These are phyloP conservation scores for Meteorus cinctellus DNA, from an alignment of 2,888 invertebrate genomes.

Conservation along the genomic window DNA sequence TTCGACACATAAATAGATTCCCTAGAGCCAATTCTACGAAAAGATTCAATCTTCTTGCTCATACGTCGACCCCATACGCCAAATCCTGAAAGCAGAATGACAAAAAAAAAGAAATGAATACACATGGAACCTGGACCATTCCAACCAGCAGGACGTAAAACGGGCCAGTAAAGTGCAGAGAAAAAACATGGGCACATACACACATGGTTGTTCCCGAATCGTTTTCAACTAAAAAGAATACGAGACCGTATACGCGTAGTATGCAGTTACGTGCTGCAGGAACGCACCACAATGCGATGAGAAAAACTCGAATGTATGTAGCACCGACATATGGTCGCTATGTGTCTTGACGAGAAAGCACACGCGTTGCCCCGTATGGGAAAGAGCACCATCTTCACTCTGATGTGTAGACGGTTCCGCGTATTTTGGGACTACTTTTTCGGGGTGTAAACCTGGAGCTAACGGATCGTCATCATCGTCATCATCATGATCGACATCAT, in stretches of 20 bases:
- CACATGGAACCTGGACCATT: conserved; percentile 11
- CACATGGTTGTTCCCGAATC: neutral
- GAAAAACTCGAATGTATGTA: conserved; percentile 1
- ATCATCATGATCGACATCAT: conserved; percentile 12
- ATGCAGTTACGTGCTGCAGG: conserved; percentile 20
- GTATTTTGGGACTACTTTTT: conserved; percentile 68
- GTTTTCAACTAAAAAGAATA: conserved; percentile 18
- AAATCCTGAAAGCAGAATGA: conserved; percentile 54
- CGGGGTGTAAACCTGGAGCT: conserved; percentile 49
- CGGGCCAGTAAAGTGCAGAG: neutral
- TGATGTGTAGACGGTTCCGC: conserved; percentile 56
- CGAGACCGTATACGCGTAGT: conserved; percentile 24
- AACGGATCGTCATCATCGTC: conserved; percentile 1
- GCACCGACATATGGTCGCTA: conserved; percentile 19
- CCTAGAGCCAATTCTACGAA: conserved; percentile 80
- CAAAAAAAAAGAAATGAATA: conserved; percentile 14
- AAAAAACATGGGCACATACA: neutral
- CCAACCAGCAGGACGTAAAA: conserved; percentile 4
- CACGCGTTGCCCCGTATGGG: conserved; percentile 15
- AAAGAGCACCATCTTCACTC: conserved; percentile 8
- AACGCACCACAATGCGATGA: conserved; percentile 13
- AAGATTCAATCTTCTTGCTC: conserved; percentile 85
- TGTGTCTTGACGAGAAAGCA: conserved; percentile 1
- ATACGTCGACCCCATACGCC: conserved; percentile 83
- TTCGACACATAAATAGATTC: conserved; percentile 74